Evolutionary conservation across 2,113 vertebrate genomes (phyloP), one percentile per base, ranked within the genome.

Genomic region (Bambusicola thoracicus): DNA sequence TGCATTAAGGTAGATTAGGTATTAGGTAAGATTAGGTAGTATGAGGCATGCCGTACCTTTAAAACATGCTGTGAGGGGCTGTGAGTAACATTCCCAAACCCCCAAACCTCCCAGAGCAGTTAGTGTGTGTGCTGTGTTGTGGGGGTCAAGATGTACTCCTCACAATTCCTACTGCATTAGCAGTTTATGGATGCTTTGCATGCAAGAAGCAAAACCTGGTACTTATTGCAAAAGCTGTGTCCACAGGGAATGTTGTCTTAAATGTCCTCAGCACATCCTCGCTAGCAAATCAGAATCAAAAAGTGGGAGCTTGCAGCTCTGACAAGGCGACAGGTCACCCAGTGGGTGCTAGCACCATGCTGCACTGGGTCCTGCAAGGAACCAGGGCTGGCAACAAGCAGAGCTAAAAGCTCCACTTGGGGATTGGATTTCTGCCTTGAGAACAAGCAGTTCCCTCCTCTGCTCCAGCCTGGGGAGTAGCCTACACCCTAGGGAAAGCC

Each of bases 291-390:
- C 34, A 67, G 69, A 51, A 55, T 51, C 5, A 14, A 22, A 19
- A 20, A 69, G 48, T 0, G 6, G 76, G 30, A 69, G 38, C 46
- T 55, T 55, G 49, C n/a, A 81, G 68, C 55, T 30, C 22, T 30
- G 73, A 55, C 6, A 4, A 34, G 27, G 76, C 36, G 90, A 41
- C 29, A 40, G 32, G 34, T 29, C 69, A 27, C 38, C 32, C 56
- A 5, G n/a, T 0, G 27, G 46, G 12, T 27, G 80, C n/a, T 29
- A 30, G 53, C 11, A 2, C 13, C 61, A 5, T 0, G 0, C 44
- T 29, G 81, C n/a, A 11, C 20, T 2, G 3, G 17, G 40, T 17
- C 11, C 0, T 2, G 43, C 55, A 43, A 0, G 1, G n/a, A 15
- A 36, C 2, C 27, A 53, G 51, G 51, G 51, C 51, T 53, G 27